phyloP scores from a whole-genome alignment of 2,113 vertebrate genomes.

The Sylvia atricapilla region DNA sequence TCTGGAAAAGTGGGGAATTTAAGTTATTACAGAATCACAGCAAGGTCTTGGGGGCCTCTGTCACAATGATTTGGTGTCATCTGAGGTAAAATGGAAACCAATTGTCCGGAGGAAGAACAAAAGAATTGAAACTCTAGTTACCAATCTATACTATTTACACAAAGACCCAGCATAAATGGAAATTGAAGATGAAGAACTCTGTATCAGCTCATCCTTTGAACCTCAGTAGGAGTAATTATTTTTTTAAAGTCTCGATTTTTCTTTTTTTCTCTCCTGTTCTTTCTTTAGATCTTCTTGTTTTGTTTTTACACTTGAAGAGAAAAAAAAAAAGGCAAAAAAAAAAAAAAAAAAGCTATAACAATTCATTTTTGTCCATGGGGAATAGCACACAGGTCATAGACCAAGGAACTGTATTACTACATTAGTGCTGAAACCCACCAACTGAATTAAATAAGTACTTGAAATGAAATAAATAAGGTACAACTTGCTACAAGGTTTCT shows the following conservation, averaged over 20 bases:
- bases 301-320: conserved; percentile 4
- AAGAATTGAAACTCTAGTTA: neutral
- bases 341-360: conserved; percentile 10
- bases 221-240: neutral
- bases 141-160: conserved; percentile 37
- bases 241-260: conserved; percentile 30
- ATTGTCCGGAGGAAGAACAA: conserved; percentile 18
- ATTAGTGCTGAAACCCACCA: conserved; percentile 58
- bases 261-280: neutral
- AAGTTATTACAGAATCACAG: conserved; percentile 14
- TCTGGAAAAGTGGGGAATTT: conserved; percentile 30
- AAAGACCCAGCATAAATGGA: conserved; percentile 11
- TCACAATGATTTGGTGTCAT: conserved; percentile 15
- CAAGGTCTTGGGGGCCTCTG: neutral
- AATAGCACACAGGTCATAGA: conserved; percentile 37
- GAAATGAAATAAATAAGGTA: conserved; percentile 62
- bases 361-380: neutral
- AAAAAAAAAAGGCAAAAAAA: neutral
- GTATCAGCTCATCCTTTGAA: neutral
- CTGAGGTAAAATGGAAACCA: conserved; percentile 44
- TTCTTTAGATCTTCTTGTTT: conserved; percentile 15
- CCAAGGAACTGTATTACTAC: conserved; percentile 17
- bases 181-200: conserved; percentile 16
- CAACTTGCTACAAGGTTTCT: conserved; percentile 49
- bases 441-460: conserved; percentile 44